phyloP scores from a whole-genome alignment of 2,113 vertebrate species.

The Lagenorhynchus albirostris region DNA sequence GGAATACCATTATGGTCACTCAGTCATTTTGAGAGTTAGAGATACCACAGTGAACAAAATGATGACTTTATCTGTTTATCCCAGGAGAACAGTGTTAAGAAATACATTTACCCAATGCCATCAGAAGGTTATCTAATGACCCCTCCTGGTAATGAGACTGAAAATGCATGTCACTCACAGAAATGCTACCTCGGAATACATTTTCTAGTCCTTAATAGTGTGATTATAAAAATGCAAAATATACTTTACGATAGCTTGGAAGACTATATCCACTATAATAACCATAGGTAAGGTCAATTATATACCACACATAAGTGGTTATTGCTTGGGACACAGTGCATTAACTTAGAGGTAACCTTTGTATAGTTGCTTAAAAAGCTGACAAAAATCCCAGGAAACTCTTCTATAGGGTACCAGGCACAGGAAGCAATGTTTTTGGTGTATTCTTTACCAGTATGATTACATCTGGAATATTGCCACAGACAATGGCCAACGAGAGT shows the following conservation, averaged over 20 bases:
- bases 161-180: conserved; percentile 30
- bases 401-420: neutral
- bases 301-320: neutral
- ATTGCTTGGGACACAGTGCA: neutral
- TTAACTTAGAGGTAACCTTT: neutral
- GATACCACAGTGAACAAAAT: conserved; percentile 63
- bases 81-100: conserved; percentile 67
- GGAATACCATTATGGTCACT: conserved; percentile 77
- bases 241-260: neutral
- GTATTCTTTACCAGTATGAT: neutral
- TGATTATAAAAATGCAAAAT: neutral
- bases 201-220: neutral
- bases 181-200: neutral
- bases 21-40: conserved; percentile 77
- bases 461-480: neutral
- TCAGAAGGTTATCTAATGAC: conserved; percentile 54
- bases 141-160: conserved; percentile 59
- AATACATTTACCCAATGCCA: conserved; percentile 70
- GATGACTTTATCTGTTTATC: conserved; percentile 77
- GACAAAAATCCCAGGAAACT: neutral
- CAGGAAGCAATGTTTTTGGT: neutral
- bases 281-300: neutral
- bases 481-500: neutral
- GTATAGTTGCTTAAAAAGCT: neutral
- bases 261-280: neutral